A percentile compares a stretch with the other conserved stretches of the same genome.
These are phyloP conservation scores for Halichondria panicea DNA, from an alignment of 37 sponge, comb jelly and placozoan species.

Conservation along the genomic window DNA sequence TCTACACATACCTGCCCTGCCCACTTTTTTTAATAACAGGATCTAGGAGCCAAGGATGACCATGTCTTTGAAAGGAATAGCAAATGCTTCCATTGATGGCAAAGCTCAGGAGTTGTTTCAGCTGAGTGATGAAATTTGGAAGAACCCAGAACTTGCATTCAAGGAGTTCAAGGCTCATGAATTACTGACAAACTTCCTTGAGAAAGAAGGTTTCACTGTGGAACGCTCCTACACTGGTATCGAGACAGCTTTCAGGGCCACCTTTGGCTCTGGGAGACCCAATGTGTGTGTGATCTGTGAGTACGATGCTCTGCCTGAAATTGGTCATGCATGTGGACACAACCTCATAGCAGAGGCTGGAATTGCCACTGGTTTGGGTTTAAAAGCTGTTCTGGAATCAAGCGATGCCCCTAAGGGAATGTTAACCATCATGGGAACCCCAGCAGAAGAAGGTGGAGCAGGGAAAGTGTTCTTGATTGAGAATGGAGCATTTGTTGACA, in stretches of 20 bases:
- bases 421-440: constrained; percentile 85
- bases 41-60: no score
- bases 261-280: constrained; percentile 58
- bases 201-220: constrained; percentile 78
- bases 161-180: constrained; percentile 78
- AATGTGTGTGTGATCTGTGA: constrained; percentile 87
- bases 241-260: constrained; percentile 85
- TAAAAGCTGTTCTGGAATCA: constrained; percentile 74
- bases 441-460: constrained; percentile 87
- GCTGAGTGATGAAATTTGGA: constrained; percentile 74
- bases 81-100: constrained; percentile 1
- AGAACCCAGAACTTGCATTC: constrained; percentile 64
- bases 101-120: constrained; percentile 1
- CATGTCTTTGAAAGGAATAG: constrained; percentile 1
- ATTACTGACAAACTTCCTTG: constrained; percentile 59
- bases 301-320: constrained; percentile 93
- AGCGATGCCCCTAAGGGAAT: constrained; percentile 28
- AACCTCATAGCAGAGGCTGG: constrained; percentile 96
- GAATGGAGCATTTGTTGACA: constrained; percentile 72
- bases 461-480: constrained; percentile 81
- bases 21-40: no score
- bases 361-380: constrained; percentile 80
- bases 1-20: no score
- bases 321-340: constrained; percentile 97
- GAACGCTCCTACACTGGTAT: constrained; percentile 72